phyloP scores from a whole-genome alignment of 2,797 vertebrate species.

The Macrochelys suwanniensis region DNA sequence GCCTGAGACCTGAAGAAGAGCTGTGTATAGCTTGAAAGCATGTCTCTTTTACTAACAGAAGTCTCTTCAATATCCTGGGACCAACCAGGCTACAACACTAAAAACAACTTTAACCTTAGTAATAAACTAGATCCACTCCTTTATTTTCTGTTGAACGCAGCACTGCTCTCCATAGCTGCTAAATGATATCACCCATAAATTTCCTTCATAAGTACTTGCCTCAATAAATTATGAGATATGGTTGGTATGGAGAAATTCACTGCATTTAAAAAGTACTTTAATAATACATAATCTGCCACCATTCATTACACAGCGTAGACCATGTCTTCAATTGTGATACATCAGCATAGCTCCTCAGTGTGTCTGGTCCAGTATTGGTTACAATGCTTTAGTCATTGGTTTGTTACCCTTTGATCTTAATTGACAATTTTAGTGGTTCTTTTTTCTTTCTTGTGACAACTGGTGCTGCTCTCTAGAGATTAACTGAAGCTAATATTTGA shows the following conservation, averaged over 20 bases:
- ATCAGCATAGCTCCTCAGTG: background rate
- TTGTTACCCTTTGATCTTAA: constrained; percentile 51
- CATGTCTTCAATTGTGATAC: background rate
- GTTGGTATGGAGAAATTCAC: constrained; percentile 7
- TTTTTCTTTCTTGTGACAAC: constrained; percentile 57
- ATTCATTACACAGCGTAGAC: background rate
- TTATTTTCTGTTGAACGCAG: background rate
- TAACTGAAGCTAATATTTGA: constrained; percentile 48
- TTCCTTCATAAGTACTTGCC: background rate
- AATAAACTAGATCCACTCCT: background rate
- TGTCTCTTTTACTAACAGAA: background rate
- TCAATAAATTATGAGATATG: constrained; percentile 9
- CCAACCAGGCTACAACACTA: background rate
- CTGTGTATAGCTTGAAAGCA: background rate
- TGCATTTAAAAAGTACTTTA: constrained; percentile 10
- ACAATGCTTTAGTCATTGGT: constrained; percentile 27
- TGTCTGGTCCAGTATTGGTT: constrained; percentile 10
- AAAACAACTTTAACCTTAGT: background rate
- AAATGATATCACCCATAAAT: background rate
- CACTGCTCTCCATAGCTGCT: background rate
- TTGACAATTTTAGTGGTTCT: constrained; percentile 37
- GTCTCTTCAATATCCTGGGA: background rate
- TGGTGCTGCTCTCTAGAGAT: constrained; percentile 35
- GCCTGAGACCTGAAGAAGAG: background rate
- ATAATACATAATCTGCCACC: constrained; percentile 6